Percentiles rank a stretch among this genome's conserved stretches.
Conservation (phyloP, 2,797 vertebrate genomes). For the Ceyx erithaca region DNA sequence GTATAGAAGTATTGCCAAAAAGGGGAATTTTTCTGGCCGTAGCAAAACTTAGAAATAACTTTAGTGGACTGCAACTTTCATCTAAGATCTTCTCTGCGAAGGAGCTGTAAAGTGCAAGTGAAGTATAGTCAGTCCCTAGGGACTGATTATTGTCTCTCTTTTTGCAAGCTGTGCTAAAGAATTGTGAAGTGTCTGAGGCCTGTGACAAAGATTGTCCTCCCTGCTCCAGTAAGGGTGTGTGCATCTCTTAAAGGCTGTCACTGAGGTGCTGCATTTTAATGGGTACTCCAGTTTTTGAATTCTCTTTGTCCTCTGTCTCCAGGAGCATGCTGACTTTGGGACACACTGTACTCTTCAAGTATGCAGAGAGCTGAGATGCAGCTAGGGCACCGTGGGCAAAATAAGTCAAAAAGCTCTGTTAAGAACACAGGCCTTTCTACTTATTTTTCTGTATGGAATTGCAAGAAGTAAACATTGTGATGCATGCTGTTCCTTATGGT, state of each 20-base stretch:
- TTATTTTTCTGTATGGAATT: neutral
- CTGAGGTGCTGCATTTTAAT: neutral
- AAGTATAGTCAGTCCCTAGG: neutral
- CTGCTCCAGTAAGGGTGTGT: fast-evolving
- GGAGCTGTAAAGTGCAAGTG: neutral
- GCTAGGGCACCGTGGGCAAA: neutral
- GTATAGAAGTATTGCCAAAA: neutral
- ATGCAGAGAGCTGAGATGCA: neutral
- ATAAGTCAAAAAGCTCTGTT: neutral
- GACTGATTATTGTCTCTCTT: neutral
- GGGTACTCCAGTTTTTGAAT: neutral
- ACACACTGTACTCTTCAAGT: neutral
- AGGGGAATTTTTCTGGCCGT: neutral
- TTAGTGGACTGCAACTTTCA: neutral
- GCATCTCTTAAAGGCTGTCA: neutral
- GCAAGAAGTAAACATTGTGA: neutral
- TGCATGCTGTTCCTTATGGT: neutral
- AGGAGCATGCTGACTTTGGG: neutral
- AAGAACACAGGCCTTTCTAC: neutral
- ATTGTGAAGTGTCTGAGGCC: neutral
- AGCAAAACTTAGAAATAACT: neutral
- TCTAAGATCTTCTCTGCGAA: neutral
- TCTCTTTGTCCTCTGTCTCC: neutral
- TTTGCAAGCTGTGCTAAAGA: neutral
- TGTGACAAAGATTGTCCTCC: neutral